A percentile compares a stretch with the other conserved stretches of the same genome.
Evolutionary conservation across 2,888 invertebrate species (phyloP).

Genomic region (Scaeva pyrastri): DNA sequence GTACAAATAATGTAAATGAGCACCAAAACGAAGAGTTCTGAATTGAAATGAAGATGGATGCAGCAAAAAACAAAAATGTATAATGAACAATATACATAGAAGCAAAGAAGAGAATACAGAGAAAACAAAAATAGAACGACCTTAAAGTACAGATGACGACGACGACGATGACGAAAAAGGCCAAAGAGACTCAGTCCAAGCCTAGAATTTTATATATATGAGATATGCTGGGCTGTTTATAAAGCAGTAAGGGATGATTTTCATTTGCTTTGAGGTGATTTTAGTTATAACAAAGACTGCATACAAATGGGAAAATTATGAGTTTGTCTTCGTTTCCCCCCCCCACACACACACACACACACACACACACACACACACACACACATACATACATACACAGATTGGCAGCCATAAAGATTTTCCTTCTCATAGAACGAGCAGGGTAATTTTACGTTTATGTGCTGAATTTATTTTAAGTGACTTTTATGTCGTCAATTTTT

Average conservation of each 20-base stretch:
- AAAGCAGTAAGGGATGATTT: conserved; percentile 56
- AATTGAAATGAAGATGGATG: conserved; percentile 62
- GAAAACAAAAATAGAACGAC: conserved; percentile 11
- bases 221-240: background rate
- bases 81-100: background rate
- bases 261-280: conserved; percentile 47
- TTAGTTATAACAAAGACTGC: conserved; percentile 59
- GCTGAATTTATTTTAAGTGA: conserved; percentile 52
- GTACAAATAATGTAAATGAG: conserved; percentile 63
- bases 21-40: conserved; percentile 38
- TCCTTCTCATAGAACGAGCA: background rate
- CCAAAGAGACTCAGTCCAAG: background rate
- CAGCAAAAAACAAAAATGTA: conserved; percentile 8
- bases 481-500: conserved; percentile 27
- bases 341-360: background rate
- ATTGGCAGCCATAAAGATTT: background rate
- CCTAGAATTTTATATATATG: background rate
- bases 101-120: background rate
- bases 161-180: conserved; percentile 8
- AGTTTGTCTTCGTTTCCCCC: conserved; percentile 33
- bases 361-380: no score
- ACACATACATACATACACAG: background rate
- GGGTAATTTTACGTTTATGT: conserved; percentile 42
- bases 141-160: conserved; percentile 10
- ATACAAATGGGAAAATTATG: conserved; percentile 74